These are phyloP conservation scores for Thinocorus orbignyianus DNA, from an alignment of 2,113 vertebrate genomes.

Conservation along the genomic window DNA sequence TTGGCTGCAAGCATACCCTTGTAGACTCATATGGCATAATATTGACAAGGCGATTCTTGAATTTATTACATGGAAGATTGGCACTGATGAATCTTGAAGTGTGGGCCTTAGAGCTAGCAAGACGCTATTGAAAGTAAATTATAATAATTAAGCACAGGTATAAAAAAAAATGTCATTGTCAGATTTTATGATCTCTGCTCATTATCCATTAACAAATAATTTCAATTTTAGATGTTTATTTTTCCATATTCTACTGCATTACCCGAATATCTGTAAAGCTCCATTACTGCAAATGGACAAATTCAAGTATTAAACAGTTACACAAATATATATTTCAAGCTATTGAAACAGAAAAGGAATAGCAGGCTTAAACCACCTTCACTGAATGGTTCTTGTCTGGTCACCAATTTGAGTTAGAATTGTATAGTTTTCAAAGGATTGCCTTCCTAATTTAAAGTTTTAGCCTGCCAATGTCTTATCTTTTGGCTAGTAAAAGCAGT, in stretches of 20 bases:
- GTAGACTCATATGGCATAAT: slow-evolving; percentile 99
- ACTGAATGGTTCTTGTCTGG: neutral
- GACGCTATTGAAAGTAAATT: slow-evolving; percentile 79
- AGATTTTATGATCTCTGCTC: neutral
- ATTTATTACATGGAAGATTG: slow-evolving; percentile 99
- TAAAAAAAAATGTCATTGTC: neutral
- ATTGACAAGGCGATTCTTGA: slow-evolving; percentile 99
- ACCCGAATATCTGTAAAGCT: neutral
- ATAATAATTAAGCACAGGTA: neutral
- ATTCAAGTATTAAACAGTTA: neutral
- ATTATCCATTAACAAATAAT: neutral
- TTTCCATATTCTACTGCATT: neutral
- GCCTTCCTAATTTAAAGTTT: neutral
- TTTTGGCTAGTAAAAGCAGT: neutral
- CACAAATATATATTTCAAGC: neutral
- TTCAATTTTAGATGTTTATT: neutral
- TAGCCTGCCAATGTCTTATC: neutral
- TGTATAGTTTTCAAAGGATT: neutral
- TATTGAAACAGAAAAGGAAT: neutral
- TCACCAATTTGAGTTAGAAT: rapidly evolving
- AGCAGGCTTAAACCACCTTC: neutral
- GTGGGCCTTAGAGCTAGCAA: slow-evolving; percentile 98
- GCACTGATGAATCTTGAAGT: slow-evolving; percentile 99
- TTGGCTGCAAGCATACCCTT: slow-evolving; percentile 96
- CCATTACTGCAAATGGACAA: neutral